Evolutionary conservation across 2,888 invertebrate genomes (phyloP), one percentile per base, ranked within the genome.

Genomic region (Itoplectis maculator): DNA sequence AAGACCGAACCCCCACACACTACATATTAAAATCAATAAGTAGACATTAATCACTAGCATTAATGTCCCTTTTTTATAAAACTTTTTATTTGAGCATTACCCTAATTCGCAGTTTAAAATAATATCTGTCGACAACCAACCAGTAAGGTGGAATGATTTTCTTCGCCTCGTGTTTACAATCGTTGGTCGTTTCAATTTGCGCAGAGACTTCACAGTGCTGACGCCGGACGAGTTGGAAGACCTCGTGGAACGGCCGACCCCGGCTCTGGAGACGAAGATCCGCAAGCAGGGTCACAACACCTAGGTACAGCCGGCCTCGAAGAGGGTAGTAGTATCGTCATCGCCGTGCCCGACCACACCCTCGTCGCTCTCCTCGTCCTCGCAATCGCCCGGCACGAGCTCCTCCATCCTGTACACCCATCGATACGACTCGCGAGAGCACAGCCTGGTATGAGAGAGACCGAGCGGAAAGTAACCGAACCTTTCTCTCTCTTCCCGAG

Each of bases 151-250:
- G n/a, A n/a, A n/a, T n/a, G n/a, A n/a, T n/a, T n/a, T n/a, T n/a
- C n/a, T n/a, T n/a, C n/a, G 2, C n/a, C n/a, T n/a, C 11, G 11
- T 13, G 15, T 15, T 47, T 15, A 47, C 47, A 47, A 0, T 15
- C 47, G n/a, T 51, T 51, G 0, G 18, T 5, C 6, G 1, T 15
- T 35, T 15, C n/a, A 0, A n/a, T 61, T 18, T 42, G 7, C 40
- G n/a, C 87, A 91, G 92, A 84, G 92, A 91, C 84, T 92, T 92
- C 84, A 92, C 92, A 20, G 92, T 95, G 4, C 93, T 94, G 42
- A 95, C 95, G 72, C 94, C 94, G 1, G 94, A 94, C 40, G 95
- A 95, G 88, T 92, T 94, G 77, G 95, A 95, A 88, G 93, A 94
- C 54, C 93, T 95, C 75, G 94, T 95, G 82, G 95, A 94, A 81